Conservation (phyloP, 2,888 invertebrate genomes). For the Rhogogaster chlorosoma region DNA sequence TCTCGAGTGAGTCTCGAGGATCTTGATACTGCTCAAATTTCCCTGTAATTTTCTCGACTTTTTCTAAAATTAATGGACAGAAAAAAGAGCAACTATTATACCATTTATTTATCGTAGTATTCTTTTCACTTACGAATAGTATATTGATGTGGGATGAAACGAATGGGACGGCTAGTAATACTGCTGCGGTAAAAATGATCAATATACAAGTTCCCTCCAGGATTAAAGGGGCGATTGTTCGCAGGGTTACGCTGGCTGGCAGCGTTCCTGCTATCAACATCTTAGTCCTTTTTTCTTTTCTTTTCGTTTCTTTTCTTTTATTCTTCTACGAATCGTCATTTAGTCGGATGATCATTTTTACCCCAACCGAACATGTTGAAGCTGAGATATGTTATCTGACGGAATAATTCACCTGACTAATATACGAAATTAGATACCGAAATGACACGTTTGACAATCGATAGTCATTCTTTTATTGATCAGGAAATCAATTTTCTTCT, state of each 20-base stretch:
- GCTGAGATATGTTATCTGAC: background rate
- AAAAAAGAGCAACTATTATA: background rate
- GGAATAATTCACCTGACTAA: background rate
- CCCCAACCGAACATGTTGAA: slow-evolving; percentile 8
- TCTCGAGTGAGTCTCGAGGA: background rate
- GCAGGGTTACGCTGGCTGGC: background rate
- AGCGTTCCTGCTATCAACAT: slow-evolving; percentile 6
- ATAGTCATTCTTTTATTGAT: background rate
- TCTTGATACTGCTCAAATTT: background rate
- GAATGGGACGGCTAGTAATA: slow-evolving; percentile 3
- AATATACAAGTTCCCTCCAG: slow-evolving; percentile 21
- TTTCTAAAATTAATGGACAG: background rate
- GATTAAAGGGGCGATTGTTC: background rate
- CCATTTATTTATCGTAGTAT: background rate
- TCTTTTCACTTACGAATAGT: slow-evolving; percentile 18
- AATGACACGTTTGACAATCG: background rate
- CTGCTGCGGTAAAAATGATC: background rate
- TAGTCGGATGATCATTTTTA: background rate
- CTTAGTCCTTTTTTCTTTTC: background rate
- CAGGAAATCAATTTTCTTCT: background rate
- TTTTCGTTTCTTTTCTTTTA: background rate
- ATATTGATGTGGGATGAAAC: background rate
- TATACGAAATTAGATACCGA: background rate
- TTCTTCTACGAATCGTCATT: background rate
- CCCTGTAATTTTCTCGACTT: background rate